Evolutionary conservation across 2,113 vertebrate species (phyloP).

Genomic region (Neolamprologus devosi): DNA sequence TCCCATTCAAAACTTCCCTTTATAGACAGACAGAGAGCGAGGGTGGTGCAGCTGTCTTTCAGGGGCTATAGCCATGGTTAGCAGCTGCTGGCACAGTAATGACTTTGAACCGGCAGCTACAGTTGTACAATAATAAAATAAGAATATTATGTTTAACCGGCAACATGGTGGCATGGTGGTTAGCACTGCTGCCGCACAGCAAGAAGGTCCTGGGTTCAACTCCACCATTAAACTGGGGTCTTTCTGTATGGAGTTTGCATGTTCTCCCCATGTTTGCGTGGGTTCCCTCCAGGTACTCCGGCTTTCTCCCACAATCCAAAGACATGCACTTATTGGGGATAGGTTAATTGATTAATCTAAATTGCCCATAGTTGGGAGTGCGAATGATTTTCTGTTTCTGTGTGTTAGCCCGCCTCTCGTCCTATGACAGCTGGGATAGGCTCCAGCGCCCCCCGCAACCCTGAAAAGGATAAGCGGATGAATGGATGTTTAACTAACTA

Average conservation of each 20-base stretch:
- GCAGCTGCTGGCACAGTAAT: not conserved
- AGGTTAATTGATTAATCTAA: not conserved
- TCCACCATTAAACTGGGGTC: not conserved
- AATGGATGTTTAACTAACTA: not conserved
- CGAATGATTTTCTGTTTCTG: not conserved
- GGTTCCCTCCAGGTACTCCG: not conserved
- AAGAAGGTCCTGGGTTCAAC: not conserved
- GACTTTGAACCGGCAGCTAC: not conserved
- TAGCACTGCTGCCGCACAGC: not conserved
- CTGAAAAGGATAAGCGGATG: not conserved
- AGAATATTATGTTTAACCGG: not conserved
- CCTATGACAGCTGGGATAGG: not conserved
- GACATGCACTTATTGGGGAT: not conserved
- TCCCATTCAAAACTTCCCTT: not conserved
- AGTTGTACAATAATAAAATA: not conserved
- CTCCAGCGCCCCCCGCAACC: not conserved
- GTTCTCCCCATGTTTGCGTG: not conserved
- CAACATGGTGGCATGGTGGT: not conserved
- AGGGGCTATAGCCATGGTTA: not conserved
- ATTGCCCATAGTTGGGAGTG: not conserved
- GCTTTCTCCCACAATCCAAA: not conserved
- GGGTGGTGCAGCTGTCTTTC: not conserved
- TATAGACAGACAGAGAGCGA: not conserved
- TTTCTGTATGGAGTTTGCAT: not conserved
- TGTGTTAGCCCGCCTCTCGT: not conserved